Evolutionary conservation across 2,113 vertebrate species (phyloP).

Genomic region (Marmota monax): DNA sequence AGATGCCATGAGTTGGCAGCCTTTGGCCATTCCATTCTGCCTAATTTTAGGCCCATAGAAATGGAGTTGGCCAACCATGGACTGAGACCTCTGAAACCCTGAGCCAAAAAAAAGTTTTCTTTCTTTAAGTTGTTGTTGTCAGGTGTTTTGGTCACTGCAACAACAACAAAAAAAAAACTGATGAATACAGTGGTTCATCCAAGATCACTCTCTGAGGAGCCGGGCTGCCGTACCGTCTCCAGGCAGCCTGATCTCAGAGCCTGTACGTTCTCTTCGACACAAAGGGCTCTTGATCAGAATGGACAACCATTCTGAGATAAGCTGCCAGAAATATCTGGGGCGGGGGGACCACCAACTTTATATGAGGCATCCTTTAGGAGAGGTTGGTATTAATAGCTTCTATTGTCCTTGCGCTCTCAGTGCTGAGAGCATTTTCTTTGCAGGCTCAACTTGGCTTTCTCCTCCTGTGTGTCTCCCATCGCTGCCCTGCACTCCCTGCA

Average conservation of each 20-base stretch:
- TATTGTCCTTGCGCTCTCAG: not conserved
- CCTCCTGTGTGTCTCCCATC: not conserved
- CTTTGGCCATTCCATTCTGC: no score
- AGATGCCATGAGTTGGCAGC: no score
- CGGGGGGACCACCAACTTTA: not conserved
- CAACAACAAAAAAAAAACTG: no score
- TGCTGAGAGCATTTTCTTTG: not conserved
- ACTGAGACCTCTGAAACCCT: no score
- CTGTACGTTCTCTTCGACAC: accelerated
- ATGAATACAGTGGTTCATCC: not conserved
- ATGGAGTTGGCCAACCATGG: no score
- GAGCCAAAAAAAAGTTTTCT: no score
- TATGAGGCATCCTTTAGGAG: not conserved
- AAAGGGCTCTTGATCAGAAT: not conserved
- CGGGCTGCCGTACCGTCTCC: not conserved
- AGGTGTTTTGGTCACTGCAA: not conserved
- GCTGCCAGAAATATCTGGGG: not conserved
- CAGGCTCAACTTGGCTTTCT: not conserved
- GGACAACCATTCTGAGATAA: not conserved
- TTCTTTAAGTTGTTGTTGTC: no score
- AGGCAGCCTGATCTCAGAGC: not conserved
- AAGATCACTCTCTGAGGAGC: not conserved
- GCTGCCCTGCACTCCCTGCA: not conserved
- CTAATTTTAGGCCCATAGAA: no score
- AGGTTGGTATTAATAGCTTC: not conserved